Conservation (phyloP, 2,797 vertebrate genomes). For the Hypotaenidia okinawae region DNA sequence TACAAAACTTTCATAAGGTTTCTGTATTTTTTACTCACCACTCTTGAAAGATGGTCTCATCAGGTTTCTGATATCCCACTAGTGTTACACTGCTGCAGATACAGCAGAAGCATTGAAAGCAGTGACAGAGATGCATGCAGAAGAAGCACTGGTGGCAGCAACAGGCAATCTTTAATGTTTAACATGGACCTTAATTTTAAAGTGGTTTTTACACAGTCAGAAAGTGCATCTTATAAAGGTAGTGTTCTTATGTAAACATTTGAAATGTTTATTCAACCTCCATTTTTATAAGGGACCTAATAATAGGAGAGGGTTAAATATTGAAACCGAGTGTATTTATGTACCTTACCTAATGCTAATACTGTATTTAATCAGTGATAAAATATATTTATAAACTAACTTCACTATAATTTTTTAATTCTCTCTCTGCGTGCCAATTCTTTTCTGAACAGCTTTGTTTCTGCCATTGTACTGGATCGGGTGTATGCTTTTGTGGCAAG, state of each 20-base stretch:
- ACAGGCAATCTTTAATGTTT: neutral
- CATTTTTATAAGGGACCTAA: neutral
- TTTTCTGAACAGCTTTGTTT: neutral
- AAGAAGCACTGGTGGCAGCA: neutral
- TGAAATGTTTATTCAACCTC: neutral
- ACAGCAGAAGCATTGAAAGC: neutral
- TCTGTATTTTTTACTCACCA: neutral
- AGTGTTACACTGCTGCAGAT: neutral
- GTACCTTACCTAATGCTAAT: neutral
- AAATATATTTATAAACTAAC: neutral
- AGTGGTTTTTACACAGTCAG: neutral
- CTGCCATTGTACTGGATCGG: rapidly evolving
- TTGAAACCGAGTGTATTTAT: neutral
- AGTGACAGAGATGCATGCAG: neutral
- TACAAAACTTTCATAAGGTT: neutral
- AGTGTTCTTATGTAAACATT: neutral
- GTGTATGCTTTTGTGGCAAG: neutral
- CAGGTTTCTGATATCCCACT: neutral
- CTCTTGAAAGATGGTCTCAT: neutral
- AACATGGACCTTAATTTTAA: neutral
- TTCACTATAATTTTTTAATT: neutral
- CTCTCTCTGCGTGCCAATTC: neutral
- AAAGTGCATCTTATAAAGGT: neutral
- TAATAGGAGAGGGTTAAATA: neutral
- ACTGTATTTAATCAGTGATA: neutral